Evolutionary conservation across 2,113 vertebrate species (phyloP).

Genomic region (Alces alces): DNA sequence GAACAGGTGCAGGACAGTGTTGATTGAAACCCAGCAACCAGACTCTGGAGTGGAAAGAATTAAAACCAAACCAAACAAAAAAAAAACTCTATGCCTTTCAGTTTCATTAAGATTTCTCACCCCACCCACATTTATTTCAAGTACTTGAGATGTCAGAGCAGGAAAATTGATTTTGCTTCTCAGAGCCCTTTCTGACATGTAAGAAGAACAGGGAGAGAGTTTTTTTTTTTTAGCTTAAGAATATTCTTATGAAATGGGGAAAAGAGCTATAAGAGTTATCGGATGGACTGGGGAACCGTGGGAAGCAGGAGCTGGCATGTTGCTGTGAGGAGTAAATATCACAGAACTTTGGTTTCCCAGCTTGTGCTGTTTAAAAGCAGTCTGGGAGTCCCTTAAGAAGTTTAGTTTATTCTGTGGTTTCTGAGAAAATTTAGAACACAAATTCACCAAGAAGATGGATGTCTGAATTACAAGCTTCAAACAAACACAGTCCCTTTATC

Average conservation of each 20-base stretch:
- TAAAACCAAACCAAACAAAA: background rate
- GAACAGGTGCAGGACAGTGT: background rate
- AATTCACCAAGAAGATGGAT: background rate
- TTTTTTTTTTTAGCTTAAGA: background rate
- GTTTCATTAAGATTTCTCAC: background rate
- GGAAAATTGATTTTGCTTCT: background rate
- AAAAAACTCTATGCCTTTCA: background rate
- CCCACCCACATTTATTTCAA: background rate
- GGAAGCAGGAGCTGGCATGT: background rate
- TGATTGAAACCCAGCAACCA: background rate
- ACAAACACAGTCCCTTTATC: background rate
- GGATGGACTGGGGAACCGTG: rapidly evolving
- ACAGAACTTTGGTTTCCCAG: background rate
- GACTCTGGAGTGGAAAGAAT: background rate
- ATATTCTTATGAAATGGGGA: background rate
- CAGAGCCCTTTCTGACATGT: background rate
- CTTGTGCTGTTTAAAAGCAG: background rate
- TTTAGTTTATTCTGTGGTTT: background rate
- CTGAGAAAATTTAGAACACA: background rate
- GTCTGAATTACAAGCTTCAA: background rate
- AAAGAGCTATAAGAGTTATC: background rate
- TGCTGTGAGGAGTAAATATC: rapidly evolving
- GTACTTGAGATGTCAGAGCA: background rate
- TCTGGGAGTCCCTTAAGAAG: background rate
- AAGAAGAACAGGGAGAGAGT: background rate